A percentile compares a stretch with the other conserved stretches of the same genome.
Conservation (phyloP, 2,113 vertebrate genomes). For the Tricholaema leucomelas region DNA sequence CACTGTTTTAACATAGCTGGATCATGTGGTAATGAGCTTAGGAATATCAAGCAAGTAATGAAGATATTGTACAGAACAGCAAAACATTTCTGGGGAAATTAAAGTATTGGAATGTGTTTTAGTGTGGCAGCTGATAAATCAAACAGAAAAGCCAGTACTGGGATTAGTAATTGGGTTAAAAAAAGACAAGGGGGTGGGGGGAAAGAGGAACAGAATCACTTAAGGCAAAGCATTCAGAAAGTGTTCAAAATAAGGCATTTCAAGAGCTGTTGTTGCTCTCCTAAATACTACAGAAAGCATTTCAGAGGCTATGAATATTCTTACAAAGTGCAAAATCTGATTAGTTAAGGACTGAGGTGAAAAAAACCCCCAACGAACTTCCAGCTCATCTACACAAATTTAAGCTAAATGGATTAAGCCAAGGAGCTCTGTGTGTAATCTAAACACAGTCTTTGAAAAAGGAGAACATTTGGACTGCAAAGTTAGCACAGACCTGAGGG, state of each 20-base stretch:
- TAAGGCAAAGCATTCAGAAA: not conserved
- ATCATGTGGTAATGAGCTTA: conserved; percentile 22
- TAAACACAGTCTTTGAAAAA: not conserved
- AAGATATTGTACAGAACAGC: conserved; percentile 30
- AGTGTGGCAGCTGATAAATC: not conserved
- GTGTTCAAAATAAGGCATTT: not conserved
- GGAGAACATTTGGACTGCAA: not conserved
- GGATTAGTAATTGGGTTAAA: not conserved
- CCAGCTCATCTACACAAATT: not conserved
- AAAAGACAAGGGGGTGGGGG: not conserved
- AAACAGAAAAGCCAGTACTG: not conserved
- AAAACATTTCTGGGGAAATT: conserved; percentile 5
- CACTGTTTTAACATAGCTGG: conserved; percentile 38
- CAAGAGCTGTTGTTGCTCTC: not conserved
- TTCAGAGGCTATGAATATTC: not conserved
- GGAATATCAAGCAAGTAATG: conserved; percentile 14
- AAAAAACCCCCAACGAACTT: not conserved
- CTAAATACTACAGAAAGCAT: not conserved
- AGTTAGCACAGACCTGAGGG: not conserved
- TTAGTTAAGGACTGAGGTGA: not conserved
- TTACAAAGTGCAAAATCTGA: not conserved
- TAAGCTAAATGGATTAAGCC: not conserved
- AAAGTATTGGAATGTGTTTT: conserved; percentile 6
- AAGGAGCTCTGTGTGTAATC: not conserved
- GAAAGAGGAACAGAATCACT: not conserved